Percentiles rank a stretch among this genome's conserved stretches.
Evolutionary conservation across 92 coral and sea anemone species (phyloP).

Genomic region (Hydrozoanthus gracilis): DNA sequence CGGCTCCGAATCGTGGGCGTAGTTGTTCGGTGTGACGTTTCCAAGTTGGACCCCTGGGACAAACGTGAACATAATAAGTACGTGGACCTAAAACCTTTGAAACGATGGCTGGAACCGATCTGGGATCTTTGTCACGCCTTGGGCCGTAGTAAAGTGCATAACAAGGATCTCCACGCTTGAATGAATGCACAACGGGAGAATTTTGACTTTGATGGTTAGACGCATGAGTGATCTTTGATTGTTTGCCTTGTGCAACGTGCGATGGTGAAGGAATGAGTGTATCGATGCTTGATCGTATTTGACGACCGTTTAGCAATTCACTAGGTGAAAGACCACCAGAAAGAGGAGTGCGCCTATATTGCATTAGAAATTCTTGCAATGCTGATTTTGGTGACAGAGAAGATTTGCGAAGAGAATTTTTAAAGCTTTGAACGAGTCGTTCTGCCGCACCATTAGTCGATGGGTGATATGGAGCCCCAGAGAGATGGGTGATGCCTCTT

Average conservation of each 20-base stretch:
- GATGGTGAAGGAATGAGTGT: constrained; percentile 18
- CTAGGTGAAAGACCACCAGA: constrained; percentile 14
- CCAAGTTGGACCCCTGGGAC: constrained; percentile 29
- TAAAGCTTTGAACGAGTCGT: constrained; percentile 24
- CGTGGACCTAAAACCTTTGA: constrained; percentile 4
- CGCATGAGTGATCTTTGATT: not conserved
- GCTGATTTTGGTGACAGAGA: not conserved
- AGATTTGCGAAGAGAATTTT: constrained; percentile 38
- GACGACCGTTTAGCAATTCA: constrained; percentile 22
- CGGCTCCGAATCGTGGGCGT: not conserved
- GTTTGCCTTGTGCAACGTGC: constrained; percentile 17
- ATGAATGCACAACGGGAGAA: not conserved
- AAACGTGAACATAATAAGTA: not conserved
- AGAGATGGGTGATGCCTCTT: constrained; percentile 29
- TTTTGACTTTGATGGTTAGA: not conserved
- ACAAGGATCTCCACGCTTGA: constrained; percentile 18
- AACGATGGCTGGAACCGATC: constrained; percentile 29
- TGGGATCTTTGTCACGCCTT: constrained; percentile 11
- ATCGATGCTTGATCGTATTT: constrained; percentile 3
- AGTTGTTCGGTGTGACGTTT: constrained; percentile 14
- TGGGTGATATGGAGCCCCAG: constrained; percentile 48
- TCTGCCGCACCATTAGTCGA: constrained; percentile 48
- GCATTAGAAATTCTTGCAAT: constrained; percentile 28
- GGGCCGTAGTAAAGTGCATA: constrained; percentile 24
- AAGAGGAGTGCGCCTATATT: constrained; percentile 13